phyloP scores from a whole-genome alignment of 2,113 vertebrate genomes.

The Galemys pyrenaicus region DNA sequence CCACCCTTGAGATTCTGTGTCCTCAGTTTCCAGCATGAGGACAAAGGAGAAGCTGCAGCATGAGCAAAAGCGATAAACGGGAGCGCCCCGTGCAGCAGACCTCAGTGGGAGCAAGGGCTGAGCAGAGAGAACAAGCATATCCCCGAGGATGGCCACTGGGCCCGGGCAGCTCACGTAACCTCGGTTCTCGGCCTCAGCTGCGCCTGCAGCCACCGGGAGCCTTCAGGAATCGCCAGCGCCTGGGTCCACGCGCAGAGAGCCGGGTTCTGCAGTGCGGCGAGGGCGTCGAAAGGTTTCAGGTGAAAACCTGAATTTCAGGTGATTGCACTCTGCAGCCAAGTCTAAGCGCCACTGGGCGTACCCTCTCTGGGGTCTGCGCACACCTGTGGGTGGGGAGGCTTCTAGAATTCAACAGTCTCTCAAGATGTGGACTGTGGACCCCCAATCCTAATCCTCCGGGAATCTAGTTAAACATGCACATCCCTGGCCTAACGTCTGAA shows the following conservation, averaged over 20 bases:
- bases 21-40: too few species aligned
- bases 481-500: neutral
- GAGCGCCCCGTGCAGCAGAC: too few species aligned
- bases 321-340: neutral
- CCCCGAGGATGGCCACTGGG: too few species aligned
- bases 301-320: too few species aligned
- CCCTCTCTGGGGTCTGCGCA: neutral
- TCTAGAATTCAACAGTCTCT: neutral
- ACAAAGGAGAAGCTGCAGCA: too few species aligned
- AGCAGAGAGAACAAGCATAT: too few species aligned
- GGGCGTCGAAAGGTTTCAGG: accelerated
- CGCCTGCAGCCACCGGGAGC: neutral
- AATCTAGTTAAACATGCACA: neutral
- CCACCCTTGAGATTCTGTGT: too few species aligned
- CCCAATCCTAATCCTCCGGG: neutral
- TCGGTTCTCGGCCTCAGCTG: neutral
- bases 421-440: neutral
- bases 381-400: neutral
- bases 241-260: too few species aligned
- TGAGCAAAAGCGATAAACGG: too few species aligned
- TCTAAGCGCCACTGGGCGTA: neutral
- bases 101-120: too few species aligned
- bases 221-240: neutral
- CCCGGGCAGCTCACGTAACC: neutral
- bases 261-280: neutral